Evolutionary conservation across 2,888 invertebrate species (phyloP), one percentile per base, ranked within the genome.

Genomic region (Trachelus troglodyta): DNA sequence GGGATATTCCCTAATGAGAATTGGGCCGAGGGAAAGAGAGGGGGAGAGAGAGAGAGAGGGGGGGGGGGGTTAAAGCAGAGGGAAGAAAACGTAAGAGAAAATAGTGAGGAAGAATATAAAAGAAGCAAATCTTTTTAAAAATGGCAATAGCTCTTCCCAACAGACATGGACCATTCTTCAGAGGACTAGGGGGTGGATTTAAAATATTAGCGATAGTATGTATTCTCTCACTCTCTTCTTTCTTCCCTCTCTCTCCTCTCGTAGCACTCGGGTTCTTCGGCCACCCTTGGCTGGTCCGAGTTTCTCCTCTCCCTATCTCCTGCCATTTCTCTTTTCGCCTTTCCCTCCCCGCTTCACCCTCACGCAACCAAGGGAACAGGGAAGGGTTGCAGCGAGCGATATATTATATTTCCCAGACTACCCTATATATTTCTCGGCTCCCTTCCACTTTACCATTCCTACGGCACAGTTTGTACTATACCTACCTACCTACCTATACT

Each of bases 381-480:
- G 78, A 78, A 78, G 78, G 78, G 78, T 78, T 78, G 75, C 69
- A 75, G 33, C 75, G 73, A 71, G 74, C 75, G 69, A 73, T 78
- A 76, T 76, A 78, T 78, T 76, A 78, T 78, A 76, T 78, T 78
- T 76, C 40, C 76, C 78, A 31, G 23, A 77, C 31, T 37, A 34
- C 73, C 34, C 71, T 76, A 77, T 77, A 77, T 75, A 78, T 76
- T 76, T 68, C 78, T 76, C 73, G 74, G 73, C 74, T 33, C 77
- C 77, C 75, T 77, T 71, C 74, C 34, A 74, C 75, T 77, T 30
- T 69, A 34, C 74, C 74, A 34, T 74, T 71, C 11, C 31, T 71
- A 71, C 15, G 33, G 71, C 30, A 71, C 71, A 33, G 31, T 33
- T 34, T 34, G 35, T 23, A 34, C 74, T n/a, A 34, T 34, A 30